Evolutionary conservation across 2,797 vertebrate species (phyloP).

Genomic region (Spea hammondii): DNA sequence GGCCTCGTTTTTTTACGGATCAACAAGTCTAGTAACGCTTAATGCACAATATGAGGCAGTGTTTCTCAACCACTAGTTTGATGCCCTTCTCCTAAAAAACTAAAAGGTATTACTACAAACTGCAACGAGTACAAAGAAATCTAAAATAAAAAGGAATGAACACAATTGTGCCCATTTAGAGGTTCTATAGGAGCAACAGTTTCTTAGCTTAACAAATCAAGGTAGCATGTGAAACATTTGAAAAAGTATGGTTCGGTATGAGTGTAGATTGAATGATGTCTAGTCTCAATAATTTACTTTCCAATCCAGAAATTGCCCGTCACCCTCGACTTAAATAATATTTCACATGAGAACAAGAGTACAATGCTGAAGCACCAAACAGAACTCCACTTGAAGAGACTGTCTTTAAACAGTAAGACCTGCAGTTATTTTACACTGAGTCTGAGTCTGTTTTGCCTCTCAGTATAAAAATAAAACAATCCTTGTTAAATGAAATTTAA

Average conservation of each 20-base stretch:
- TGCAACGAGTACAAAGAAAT: too few relatives aligned
- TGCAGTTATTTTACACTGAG: constrained; percentile 42
- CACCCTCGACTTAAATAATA: background rate
- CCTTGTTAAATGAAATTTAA: constrained; percentile 45
- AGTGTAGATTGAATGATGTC: background rate
- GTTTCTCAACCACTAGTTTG: too few relatives aligned
- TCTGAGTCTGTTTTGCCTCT: constrained; percentile 25
- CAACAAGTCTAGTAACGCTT: too few relatives aligned
- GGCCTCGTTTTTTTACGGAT: too few relatives aligned
- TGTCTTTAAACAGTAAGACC: constrained; percentile 25
- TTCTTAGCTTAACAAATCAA: too few relatives aligned
- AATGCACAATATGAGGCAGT: too few relatives aligned
- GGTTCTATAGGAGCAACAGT: too few relatives aligned
- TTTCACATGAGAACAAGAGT: background rate
- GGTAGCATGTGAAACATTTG: too few relatives aligned
- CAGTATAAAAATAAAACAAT: constrained; percentile 48
- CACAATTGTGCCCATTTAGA: too few relatives aligned
- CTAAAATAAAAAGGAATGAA: too few relatives aligned
- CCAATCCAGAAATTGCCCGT: background rate
- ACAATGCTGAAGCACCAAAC: background rate
- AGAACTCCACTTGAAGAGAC: background rate
- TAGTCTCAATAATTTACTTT: background rate
- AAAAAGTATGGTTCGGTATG: background rate
- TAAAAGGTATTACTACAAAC: background rate
- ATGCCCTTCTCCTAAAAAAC: too few relatives aligned